Evolutionary conservation across 2,797 vertebrate genomes (phyloP), one percentile per base, ranked within the genome.

Genomic region (Menidia menidia): DNA sequence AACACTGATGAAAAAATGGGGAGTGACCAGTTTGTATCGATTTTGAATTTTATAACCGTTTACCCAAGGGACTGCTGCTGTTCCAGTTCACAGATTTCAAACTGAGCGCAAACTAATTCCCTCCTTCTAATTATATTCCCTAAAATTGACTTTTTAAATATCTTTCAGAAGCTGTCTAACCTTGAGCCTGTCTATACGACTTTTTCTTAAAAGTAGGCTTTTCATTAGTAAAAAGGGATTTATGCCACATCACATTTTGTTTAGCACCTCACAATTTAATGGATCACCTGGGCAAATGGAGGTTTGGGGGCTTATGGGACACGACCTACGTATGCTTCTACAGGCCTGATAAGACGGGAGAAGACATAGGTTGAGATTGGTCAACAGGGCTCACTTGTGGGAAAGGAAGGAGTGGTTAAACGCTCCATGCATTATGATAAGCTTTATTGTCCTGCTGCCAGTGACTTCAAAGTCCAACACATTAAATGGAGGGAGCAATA

Each of bases 311-410:
- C 87, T 79, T 42, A 54, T 57, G 86, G 86, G 88, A 88, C 66
- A 25, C 82, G 85, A 82, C 88, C 86, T 88, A 91, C 60, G 86
- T 91, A 73, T 65, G 57, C 69, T 81, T 71, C 75, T 70, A 60
- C 11, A 31, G 72, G 80, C 77, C 84, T 84, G 60, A 73, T 16
- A 63, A 25, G 84, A 76, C 62, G 63, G 69, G 39, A 70, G 77
- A 71, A 55, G 13, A 31, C 65, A 55, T 72, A 84, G 67, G 64
- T 64, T 58, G 75, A 83, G 82, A 87, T 73, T 84, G 61, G 71
- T 90, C 89, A 88, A 89, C 86, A 78, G 58, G 74, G 82, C 44
- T 75, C 80, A 89, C 88, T 89, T 68, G 77, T 84, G 89, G 82
- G 89, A 86, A 87, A 39, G 35, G 35, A 39, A 6, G 10, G 10